Evolutionary conservation across 2,113 vertebrate species (phyloP).

Genomic region (Alethe castanea): DNA sequence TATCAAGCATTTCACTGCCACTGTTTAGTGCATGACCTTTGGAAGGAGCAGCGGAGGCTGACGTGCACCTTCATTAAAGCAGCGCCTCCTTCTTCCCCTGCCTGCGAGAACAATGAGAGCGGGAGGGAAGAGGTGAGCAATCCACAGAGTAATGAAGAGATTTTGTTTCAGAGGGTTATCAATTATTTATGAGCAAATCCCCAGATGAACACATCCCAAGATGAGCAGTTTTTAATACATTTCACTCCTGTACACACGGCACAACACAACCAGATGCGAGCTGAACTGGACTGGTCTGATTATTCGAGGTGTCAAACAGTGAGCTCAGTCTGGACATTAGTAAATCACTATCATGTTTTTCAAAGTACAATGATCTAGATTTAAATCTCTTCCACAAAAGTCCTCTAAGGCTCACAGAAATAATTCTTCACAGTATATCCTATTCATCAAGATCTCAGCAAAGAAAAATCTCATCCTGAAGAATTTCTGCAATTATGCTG

Average conservation of each 20-base stretch:
- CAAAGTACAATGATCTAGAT: neutral
- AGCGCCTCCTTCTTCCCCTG: neutral
- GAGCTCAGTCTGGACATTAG: neutral
- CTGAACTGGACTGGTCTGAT: neutral
- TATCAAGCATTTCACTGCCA: neutral
- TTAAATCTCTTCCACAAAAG: neutral
- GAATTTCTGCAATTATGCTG: neutral
- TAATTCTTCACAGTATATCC: neutral
- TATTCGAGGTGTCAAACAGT: neutral
- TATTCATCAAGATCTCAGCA: neutral
- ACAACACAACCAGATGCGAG: neutral
- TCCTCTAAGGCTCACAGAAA: neutral
- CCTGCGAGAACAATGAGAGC: neutral
- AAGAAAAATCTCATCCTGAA: neutral
- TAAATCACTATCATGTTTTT: neutral
- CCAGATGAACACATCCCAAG: neutral
- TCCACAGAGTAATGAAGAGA: neutral
- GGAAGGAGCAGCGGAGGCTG: neutral
- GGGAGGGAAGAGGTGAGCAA: neutral
- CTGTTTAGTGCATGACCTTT: neutral
- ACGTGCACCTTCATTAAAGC: constrained; percentile 1
- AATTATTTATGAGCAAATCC: constrained; percentile 58
- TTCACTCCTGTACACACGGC: neutral
- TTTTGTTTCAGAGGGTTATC: constrained; percentile 32
- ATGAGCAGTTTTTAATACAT: constrained; percentile 6